Evolutionary conservation across 2,888 invertebrate genomes (phyloP), one percentile per base, ranked within the genome.

Genomic region (Ichneumoninae sp.): DNA sequence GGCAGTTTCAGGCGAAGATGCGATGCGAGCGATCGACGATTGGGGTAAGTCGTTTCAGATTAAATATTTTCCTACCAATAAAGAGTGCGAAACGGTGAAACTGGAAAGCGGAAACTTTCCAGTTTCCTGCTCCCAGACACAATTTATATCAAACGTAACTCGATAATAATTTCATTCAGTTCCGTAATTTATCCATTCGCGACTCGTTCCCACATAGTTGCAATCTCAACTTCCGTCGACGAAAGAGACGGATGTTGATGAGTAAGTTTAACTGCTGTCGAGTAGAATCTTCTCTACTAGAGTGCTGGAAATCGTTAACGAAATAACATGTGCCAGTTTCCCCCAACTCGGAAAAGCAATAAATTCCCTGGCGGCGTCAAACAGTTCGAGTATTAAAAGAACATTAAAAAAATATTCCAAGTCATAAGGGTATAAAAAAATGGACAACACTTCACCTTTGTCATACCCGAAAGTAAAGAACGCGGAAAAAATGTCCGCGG

Each of bases 241-340:
- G 84, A 84, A 70, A 77, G 84, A 84, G 81, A 72, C 80, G 84
- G 84, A 84, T 68, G 72, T 77, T 62, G 36, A 68, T 36, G 26
- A 40, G 66, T 44, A n/a, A n/a, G 33, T 50, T 36, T 69, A 50
- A 50, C 44, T 40, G 76, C 47, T 22, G 54, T 71, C 71, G 44
- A 60, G 44, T 22, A 60, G 22, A 68, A 40, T 66, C 26, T 66
- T 66, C n/a, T 8, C 66, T 36, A 44, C 22, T 19, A 7, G 60
- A 80, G 52, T 22, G 22, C 80, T 84, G 84, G 77, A 81, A 74
- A 81, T 81, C 84, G 84, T 84, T 84, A 78, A 84, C 77, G 81
- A 72, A 84, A 66, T 77, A 72, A 84, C 84, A 81, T 69, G 77
- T 69, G 80, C 47, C 40, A n/a, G n/a, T 74, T 40, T 10, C 16